Evolutionary conservation across 2,888 invertebrate genomes (phyloP), one percentile per base, ranked within the genome.

Genomic region (Ceratothoa steindachneri): DNA sequence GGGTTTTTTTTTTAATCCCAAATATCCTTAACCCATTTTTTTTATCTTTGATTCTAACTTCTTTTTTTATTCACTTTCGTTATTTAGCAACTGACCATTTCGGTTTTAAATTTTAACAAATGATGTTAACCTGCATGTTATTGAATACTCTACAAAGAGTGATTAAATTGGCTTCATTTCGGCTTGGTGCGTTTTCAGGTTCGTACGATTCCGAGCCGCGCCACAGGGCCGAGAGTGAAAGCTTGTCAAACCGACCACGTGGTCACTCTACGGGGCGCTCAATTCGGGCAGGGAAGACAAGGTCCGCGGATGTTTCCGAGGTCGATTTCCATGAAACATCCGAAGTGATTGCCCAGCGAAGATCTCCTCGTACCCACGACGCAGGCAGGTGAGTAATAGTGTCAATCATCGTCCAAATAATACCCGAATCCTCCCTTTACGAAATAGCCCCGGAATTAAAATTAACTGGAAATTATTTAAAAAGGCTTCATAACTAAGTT

Each of bases 241-340:
- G 72, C 2, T 24, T 24, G n/a, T 71, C 77, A 0, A 73, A 71
- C 53, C 71, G 66, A 41, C 64, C 77, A 4, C 65, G 77, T 5
- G 77, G 77, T 2, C 73, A 73, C 5, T 77, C 77, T 0, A 69
- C 73, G 22, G 71, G 71, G 28, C 64, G 77, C 7, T 68, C 64
- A 0, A 53, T 71, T 2, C 73, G 77, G 5, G 65, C 71, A 15
- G 72, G 19, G 65, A 77, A 77, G 67, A 74, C 77, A 1, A 53
- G 71, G 12, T 77, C 77, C 0, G 77, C 77, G 3, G 77, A 77
- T 65, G 77, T 77, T 15, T 67, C 77, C 12, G 77, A 77, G 2
- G 55, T 67, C 28, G 68, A 71, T 52, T 74, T 71, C 41, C 24
- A 69, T 22, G 77, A 77, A 2, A 24, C 60, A 12, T 12, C 60